Percentiles rank a stretch among this genome's conserved stretches.
Evolutionary conservation across 2,888 invertebrate genomes (phyloP).

Genomic region (Neria commutata): DNA sequence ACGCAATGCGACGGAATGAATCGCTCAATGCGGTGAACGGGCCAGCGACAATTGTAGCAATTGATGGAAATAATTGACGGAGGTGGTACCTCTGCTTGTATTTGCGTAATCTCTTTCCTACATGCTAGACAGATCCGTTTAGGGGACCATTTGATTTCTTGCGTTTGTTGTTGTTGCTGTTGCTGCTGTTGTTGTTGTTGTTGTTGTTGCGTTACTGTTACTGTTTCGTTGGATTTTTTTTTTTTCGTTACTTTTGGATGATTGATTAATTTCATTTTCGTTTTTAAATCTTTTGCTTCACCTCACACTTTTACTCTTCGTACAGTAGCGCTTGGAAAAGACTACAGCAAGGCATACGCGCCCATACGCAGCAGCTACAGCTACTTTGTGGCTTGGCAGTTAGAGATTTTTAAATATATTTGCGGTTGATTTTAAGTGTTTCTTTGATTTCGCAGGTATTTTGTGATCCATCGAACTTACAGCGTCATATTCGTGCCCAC

Average conservation of each 20-base stretch:
- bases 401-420: slow-evolving; percentile 27
- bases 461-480: slow-evolving; percentile 95
- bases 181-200: slow-evolving; percentile 5
- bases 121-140: slow-evolving; percentile 11
- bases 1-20: background rate
- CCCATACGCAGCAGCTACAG: background rate
- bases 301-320: slow-evolving; percentile 22
- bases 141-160: slow-evolving; percentile 3
- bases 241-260: slow-evolving; percentile 37
- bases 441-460: slow-evolving; percentile 82
- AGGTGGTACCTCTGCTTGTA: slow-evolving; percentile 40
- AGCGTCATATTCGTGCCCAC: slow-evolving; percentile 93
- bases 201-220: background rate
- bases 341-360: background rate
- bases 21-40: slow-evolving; percentile 10
- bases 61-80: slow-evolving; percentile 56
- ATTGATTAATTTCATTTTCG: slow-evolving; percentile 58
- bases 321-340: slow-evolving; percentile 23
- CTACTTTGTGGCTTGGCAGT: background rate
- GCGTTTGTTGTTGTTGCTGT: slow-evolving; percentile 7
- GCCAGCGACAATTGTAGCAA: slow-evolving; percentile 54
- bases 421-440: slow-evolving; percentile 37
- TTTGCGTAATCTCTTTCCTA: slow-evolving; percentile 50
- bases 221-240: slow-evolving; percentile 2
- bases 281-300: slow-evolving; percentile 29